Base-by-base conservation (phyloP, 2,113 vertebrate species). In the Tupaia tana region DNA sequence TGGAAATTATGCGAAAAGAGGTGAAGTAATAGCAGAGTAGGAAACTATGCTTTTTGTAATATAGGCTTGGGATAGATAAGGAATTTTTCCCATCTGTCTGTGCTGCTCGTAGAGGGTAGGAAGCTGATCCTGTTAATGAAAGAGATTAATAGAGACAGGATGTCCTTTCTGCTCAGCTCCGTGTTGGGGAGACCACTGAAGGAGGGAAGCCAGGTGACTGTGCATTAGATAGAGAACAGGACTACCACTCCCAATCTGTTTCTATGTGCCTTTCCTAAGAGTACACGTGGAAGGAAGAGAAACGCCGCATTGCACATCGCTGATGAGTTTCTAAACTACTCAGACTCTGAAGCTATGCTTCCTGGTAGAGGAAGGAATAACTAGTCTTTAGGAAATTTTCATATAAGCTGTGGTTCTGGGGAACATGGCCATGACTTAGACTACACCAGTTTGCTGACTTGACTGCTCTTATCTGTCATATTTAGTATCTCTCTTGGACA, bases 91-190 rank as follows among this genome's bases (percentile, higher is more conserved):
- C 1, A 18, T 52, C 20, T 52, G 10, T 8, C 7, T 10, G 0
- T 15, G 10, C 16, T 71, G 1, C 22, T 52, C 58, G 59, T 43
- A 61, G 58, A 66, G 5, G 19, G 4, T 34, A 34, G 22, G 8
- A 83, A 5, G 7, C 13, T 75, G 29, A 71, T 22, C 22, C 5
- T 7, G 11, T 22, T 69, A 14, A 14, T 64, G 4, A n/a, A 54
- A 71, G 1, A 0, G 7, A 19, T 31, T 16, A 15, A 9, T 14
- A 1, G 59, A 18, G 29, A 79, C 3, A 71, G 7, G 3, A 1
- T 59, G 12, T 83, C 14, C 9, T 18, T 24, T 27, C 7, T 27
- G 13, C 2, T 69, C 11, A 6, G 18, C 11, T 56, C 7, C 7
- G 27, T 25, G 2, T 22, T 88, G 29, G 11, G 6, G 6, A 71